Conservation (phyloP, 2,888 invertebrate species). For the Eudemis profundana region DNA sequence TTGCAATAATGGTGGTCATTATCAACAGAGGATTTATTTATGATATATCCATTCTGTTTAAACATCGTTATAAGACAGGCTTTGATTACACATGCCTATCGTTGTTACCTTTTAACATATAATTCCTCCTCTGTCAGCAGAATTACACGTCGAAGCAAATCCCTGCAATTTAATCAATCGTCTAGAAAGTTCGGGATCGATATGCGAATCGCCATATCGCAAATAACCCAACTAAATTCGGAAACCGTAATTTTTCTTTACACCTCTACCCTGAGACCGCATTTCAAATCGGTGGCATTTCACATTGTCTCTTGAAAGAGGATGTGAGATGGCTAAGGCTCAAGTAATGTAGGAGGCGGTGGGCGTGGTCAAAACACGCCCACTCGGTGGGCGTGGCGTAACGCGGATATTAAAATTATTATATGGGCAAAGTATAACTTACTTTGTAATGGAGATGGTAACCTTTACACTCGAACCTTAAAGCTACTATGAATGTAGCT, state of each 20-base stretch:
- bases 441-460: slow-evolving; percentile 27
- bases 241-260: slow-evolving; percentile 52
- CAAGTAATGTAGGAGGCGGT: slow-evolving; percentile 67
- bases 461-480: slow-evolving; percentile 13
- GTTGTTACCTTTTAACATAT: background rate
- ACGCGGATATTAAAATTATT: slow-evolving; percentile 44
- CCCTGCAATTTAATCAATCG: slow-evolving; percentile 70
- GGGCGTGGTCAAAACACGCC: slow-evolving; percentile 79
- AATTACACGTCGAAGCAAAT: slow-evolving; percentile 54
- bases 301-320: slow-evolving; percentile 70
- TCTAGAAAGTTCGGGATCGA: slow-evolving; percentile 83
- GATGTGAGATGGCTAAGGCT: slow-evolving; percentile 56
- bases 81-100: background rate
- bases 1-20: no score
- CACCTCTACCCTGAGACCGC: slow-evolving; percentile 50
- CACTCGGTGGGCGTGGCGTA: slow-evolving; percentile 66
- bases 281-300: slow-evolving; percentile 65
- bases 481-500: background rate
- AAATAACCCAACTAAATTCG: slow-evolving; percentile 56
- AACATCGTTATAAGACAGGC: no score
- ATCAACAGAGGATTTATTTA: no score
- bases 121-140: slow-evolving; percentile 43
- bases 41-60: no score
- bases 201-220: slow-evolving; percentile 71
- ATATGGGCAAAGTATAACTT: slow-evolving; percentile 27